Base-by-base conservation (phyloP, 2,113 vertebrate species). In the Siphamia tubifer region DNA sequence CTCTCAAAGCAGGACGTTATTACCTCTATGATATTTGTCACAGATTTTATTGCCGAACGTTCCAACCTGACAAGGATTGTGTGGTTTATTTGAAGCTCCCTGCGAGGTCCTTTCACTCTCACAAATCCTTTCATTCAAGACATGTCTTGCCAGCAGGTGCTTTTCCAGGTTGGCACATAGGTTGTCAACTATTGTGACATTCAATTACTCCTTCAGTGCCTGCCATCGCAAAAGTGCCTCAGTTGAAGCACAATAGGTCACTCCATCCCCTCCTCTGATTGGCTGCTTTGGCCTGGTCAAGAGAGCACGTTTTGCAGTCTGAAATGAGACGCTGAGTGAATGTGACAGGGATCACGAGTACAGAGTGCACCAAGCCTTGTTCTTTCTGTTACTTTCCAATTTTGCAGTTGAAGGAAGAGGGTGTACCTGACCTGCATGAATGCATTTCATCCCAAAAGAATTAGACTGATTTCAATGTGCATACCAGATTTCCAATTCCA, bases 121-220 rank as follows among this genome's bases (percentile, higher is more conserved):
- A 67, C 28, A 77, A 79, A 77, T 68, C 52, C 54, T 74, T 34
- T 31, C 79, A n/a, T 85, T 74, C 44, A 21, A 66, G 48, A 63
- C 57, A 23, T 53, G 51, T 68, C 70, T 61, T 30, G 28, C 61
- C 70, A 53, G 67, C 74, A 82, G 74, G 81, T 79, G 69, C 48
- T 60, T 81, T 74, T 54, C 58, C 58, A 76, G 55, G 68, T 79
- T 81, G 71, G 71, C 81, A 79, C 68, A 48, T 15, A 23, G 57
- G 24, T 70, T 82, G 85, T 82, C 81, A 82, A 54, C 68, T 77
- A 42, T 77, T 72, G 74, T 83, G 83, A 86, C 85, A 87, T 87
- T 86, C 85, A 87, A 84, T 87, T 87, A 87, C 79, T 81, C 79
- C 30, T 68, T 63, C 54, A 49, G 70, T 31, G 51, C 43, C 72